A percentile compares a stretch with the other conserved stretches of the same genome.
phyloP scores from a whole-genome alignment of 1,140 invertebrate genomes.

The Leptinotarsa texana region DNA sequence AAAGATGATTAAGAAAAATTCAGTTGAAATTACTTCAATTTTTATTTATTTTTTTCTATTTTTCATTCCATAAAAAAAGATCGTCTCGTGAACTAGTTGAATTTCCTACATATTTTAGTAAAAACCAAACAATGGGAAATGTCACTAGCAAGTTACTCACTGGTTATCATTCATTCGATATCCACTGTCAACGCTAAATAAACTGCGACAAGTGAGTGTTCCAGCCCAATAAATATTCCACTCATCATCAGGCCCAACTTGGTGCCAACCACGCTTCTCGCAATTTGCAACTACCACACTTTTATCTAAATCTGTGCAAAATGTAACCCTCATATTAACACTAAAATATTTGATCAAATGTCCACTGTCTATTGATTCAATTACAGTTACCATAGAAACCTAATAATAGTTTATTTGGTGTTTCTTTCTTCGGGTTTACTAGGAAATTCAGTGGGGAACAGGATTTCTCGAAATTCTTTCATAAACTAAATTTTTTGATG shows the following conservation, averaged over 20 bases:
- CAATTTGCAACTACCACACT: constrained; percentile 94
- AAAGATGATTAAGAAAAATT: no score
- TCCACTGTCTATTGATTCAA: background rate
- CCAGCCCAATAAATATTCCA: constrained; percentile 98
- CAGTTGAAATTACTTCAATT: no score
- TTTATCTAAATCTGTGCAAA: constrained; percentile 92
- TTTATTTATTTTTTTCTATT: no score
- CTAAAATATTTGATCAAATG: constrained; percentile 10
- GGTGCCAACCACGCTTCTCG: constrained; percentile 88
- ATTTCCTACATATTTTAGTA: no score
- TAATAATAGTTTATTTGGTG: background rate
- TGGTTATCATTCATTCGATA: constrained; percentile 92
- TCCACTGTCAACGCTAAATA: constrained; percentile 91
- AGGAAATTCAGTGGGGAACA: no score
- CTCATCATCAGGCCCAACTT: constrained; percentile 89
- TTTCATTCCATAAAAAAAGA: no score
- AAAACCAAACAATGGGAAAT: no score
- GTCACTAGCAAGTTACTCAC: constrained; percentile 58
- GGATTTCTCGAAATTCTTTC: no score
- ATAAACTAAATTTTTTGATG: no score
- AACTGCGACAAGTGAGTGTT: constrained; percentile 83
- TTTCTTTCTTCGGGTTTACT: background rate
- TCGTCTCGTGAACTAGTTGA: no score
- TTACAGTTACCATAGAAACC: background rate
- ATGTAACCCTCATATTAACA: constrained; percentile 68